phyloP scores from a whole-genome alignment of 2,113 vertebrate species.

The Perca schrenkii region DNA sequence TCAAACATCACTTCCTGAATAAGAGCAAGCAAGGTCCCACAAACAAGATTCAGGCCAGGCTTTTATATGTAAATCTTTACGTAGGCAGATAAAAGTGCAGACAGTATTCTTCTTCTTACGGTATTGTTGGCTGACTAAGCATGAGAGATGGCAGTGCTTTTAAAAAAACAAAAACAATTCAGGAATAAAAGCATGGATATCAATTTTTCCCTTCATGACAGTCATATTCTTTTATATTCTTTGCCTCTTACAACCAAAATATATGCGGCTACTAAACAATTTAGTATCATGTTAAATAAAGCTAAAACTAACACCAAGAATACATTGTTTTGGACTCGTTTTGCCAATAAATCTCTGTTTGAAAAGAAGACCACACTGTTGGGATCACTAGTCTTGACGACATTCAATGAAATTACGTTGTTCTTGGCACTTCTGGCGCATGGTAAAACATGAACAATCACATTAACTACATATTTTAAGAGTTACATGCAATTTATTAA shows the following conservation, averaged over 20 bases:
- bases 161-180: slow-evolving; percentile 2
- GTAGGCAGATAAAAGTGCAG: slow-evolving; percentile 22
- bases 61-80: slow-evolving; percentile 44
- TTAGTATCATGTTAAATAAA: too few species aligned
- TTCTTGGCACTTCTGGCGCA: too few species aligned
- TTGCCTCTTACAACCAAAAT: not conserved
- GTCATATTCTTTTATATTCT: not conserved
- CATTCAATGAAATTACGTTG: too few species aligned
- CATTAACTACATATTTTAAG: too few species aligned
- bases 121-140: slow-evolving; percentile 4
- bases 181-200: not conserved
- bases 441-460: too few species aligned
- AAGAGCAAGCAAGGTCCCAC: slow-evolving; percentile 2
- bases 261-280: not conserved
- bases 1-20: slow-evolving; percentile 4
- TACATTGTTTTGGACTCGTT: too few species aligned
- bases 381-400: too few species aligned
- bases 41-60: slow-evolving; percentile 34
- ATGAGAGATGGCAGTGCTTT: not conserved
- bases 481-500: too few species aligned
- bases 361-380: too few species aligned
- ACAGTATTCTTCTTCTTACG: not conserved
- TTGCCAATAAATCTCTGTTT: too few species aligned
- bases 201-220: not conserved
- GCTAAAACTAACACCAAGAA: too few species aligned